Percentiles rank a stretch among this genome's conserved stretches.
These are phyloP conservation scores for Sorex maritimensis DNA, from an alignment of 2,797 vertebrate genomes.

Conservation along the genomic window DNA sequence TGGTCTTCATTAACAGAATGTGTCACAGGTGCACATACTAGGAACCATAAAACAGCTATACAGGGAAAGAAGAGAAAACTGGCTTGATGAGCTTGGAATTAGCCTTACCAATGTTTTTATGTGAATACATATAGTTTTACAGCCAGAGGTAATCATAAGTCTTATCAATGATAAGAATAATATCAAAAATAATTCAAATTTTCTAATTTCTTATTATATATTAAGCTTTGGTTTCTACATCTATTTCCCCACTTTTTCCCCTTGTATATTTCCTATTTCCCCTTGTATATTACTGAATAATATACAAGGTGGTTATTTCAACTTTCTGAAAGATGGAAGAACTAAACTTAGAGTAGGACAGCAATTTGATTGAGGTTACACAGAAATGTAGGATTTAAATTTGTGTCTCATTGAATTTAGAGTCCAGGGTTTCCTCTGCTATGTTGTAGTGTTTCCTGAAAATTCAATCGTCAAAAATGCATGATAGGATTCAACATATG, in stretches of 20 bases:
- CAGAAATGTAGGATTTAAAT: background rate
- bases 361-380: conserved; percentile 26
- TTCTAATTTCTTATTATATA: background rate
- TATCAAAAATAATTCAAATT: background rate
- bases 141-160: conserved; percentile 15
- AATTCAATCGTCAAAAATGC: conserved; percentile 13
- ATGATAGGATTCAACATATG: background rate
- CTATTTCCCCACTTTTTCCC: background rate
- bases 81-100: background rate
- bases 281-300: background rate
- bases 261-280: too few relatives aligned
- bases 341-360: background rate
- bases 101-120: background rate
- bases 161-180: conserved; percentile 29
- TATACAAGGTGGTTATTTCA: background rate
- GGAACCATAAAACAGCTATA: background rate
- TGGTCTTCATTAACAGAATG: background rate
- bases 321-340: background rate
- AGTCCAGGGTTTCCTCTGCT: conserved; percentile 1
- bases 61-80: background rate
- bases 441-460: background rate
- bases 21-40: background rate
- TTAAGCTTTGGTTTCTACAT: background rate
- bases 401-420: conserved; percentile 8
- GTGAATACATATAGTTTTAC: background rate